A percentile compares a stretch with the other conserved stretches of the same genome.
Evolutionary conservation across 2,797 vertebrate genomes (phyloP).

Genomic region (Acropternis orthonyx): DNA sequence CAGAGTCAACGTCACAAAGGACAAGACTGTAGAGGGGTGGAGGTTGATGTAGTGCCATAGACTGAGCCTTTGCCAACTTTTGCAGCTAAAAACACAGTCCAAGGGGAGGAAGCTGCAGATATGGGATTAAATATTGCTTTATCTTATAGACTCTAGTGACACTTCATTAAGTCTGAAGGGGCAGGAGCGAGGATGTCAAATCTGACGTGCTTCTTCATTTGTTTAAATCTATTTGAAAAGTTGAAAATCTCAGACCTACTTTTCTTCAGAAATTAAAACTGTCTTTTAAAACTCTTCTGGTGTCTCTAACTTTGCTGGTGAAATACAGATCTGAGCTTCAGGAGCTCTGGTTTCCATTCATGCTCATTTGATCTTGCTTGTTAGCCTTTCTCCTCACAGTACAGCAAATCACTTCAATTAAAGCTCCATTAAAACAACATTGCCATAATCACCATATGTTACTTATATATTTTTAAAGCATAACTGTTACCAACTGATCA

Average conservation of each 20-base stretch:
- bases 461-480: slow-evolving; percentile 37
- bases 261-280: not conserved
- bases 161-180: not conserved
- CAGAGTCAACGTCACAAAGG: not conserved
- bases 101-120: not conserved
- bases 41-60: not conserved
- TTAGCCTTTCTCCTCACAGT: slow-evolving; percentile 4
- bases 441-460: slow-evolving; percentile 35
- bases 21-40: not conserved
- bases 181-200: not conserved
- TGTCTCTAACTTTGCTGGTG: not conserved
- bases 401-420: slow-evolving; percentile 40
- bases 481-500: slow-evolving; percentile 32
- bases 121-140: not conserved
- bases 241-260: not conserved
- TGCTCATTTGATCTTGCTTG: not conserved
- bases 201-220: not conserved
- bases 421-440: slow-evolving; percentile 41
- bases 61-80: not conserved
- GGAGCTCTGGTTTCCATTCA: not conserved
- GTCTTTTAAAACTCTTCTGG: not conserved
- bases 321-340: not conserved
- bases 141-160: not conserved
- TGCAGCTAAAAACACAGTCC: not conserved
- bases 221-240: not conserved